These are phyloP conservation scores for Lamprotornis superbus DNA, from an alignment of 2,113 vertebrate genomes.

Conservation along the genomic window DNA sequence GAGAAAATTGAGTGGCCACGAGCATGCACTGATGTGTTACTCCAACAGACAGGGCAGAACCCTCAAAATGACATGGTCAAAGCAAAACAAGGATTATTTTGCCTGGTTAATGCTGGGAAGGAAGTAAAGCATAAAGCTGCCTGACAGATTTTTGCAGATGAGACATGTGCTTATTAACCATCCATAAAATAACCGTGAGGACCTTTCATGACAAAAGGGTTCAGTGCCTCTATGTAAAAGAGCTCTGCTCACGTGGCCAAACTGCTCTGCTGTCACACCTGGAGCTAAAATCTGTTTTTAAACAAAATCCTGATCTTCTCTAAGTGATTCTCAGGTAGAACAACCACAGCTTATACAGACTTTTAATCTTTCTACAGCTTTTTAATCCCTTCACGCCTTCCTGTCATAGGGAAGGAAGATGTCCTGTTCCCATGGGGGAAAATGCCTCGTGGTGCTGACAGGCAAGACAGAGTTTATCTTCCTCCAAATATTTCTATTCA, in stretches of 20 bases:
- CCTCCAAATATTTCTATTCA: not conserved
- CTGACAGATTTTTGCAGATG: not conserved
- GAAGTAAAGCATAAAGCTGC: not conserved
- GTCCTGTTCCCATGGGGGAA: not conserved
- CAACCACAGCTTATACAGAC: not conserved
- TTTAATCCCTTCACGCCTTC: not conserved
- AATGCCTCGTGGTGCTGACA: not conserved
- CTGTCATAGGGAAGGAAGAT: not conserved
- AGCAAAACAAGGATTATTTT: not conserved
- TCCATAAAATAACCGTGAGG: not conserved
- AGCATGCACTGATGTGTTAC: not conserved
- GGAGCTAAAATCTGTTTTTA: not conserved
- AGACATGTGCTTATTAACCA: not conserved
- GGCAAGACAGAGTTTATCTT: not conserved
- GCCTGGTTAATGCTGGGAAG: not conserved
- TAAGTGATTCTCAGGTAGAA: not conserved
- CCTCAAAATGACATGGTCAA: not conserved
- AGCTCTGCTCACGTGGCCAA: not conserved
- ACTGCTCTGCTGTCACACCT: not conserved
- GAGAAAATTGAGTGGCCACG: not conserved
- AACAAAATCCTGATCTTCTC: not conserved
- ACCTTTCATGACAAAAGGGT: not conserved
- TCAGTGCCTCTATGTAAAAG: fast-evolving
- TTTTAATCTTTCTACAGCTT: too few relatives aligned
- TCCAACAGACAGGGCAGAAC: not conserved